phyloP scores from a whole-genome alignment of 1,140 invertebrate species.

The Melipona quadrifasciata region DNA sequence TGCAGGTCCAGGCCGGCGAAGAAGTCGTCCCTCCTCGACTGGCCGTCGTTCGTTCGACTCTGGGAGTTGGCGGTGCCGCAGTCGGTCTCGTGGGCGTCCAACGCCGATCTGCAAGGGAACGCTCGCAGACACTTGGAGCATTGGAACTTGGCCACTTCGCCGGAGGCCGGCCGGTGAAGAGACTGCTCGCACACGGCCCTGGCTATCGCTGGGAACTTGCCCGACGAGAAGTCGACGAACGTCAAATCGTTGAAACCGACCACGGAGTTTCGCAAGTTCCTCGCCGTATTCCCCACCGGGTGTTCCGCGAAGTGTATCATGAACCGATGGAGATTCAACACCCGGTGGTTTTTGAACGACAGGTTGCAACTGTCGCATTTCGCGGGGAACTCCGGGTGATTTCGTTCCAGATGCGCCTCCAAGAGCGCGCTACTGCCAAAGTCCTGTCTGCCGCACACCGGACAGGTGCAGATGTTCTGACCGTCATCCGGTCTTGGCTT shows the following conservation, averaged over 20 bases:
- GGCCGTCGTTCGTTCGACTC: constrained; percentile 74
- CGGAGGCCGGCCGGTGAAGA: constrained; percentile 84
- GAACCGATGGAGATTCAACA: constrained; percentile 86
- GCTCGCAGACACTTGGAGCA: constrained; percentile 88
- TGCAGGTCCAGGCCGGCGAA: constrained; percentile 90
- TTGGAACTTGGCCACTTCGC: constrained; percentile 85
- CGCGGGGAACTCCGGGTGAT: constrained; percentile 86
- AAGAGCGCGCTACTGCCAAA: constrained; percentile 84
- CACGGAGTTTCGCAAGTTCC: constrained; percentile 73
- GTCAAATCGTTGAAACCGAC: constrained; percentile 89
- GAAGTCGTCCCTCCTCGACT: constrained; percentile 88
- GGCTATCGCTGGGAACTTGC: constrained; percentile 90
- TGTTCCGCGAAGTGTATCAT: constrained; percentile 83
- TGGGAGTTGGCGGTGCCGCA: constrained; percentile 76
- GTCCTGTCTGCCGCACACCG: constrained; percentile 84
- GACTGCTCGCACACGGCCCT: constrained; percentile 88
- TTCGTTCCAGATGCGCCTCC: constrained; percentile 87
- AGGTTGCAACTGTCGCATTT: constrained; percentile 88
- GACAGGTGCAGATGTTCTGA: constrained; percentile 76
- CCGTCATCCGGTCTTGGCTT: constrained; percentile 41
- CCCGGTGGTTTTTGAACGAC: constrained; percentile 87
- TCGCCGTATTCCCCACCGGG: constrained; percentile 64
- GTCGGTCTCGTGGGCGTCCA: constrained; percentile 86
- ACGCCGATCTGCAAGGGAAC: constrained; percentile 88
- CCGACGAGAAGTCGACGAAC: constrained; percentile 89